Conservation (phyloP, 2,797 vertebrate species). For the Choloepus didactylus region DNA sequence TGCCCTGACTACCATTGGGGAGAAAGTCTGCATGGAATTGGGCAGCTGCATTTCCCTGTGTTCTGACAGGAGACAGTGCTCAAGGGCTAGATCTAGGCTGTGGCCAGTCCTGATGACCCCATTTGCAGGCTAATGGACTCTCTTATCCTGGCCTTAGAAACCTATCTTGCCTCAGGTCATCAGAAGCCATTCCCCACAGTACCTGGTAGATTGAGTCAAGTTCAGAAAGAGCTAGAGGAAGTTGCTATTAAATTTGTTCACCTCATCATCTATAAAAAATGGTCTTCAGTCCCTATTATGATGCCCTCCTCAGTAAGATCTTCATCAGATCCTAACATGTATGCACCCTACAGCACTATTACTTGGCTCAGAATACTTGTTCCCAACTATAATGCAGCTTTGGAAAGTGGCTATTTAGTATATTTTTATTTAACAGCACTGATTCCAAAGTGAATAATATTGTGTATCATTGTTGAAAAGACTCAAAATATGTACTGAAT, state of each 20-base stretch:
- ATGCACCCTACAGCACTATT: neutral
- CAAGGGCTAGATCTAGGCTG: conserved; percentile 94
- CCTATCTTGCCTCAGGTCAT: conserved; percentile 91
- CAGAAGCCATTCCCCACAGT: conserved; percentile 90
- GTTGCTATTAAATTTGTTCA: conserved; percentile 92
- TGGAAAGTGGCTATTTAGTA: conserved; percentile 83
- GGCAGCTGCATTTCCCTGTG: conserved; percentile 91
- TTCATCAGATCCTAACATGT: conserved; percentile 75
- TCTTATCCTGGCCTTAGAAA: conserved; percentile 93
- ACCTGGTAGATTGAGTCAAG: conserved; percentile 94
- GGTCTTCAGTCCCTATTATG: conserved; percentile 97
- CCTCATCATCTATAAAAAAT: conserved; percentile 98
- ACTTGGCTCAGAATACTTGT: conserved; percentile 42
- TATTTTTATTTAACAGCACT: conserved; percentile 69
- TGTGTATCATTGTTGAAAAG: conserved; percentile 26
- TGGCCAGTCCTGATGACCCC: conserved; percentile 90
- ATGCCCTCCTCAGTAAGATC: conserved; percentile 92
- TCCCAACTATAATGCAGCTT: conserved; percentile 75
- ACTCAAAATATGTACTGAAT: conserved; percentile 60
- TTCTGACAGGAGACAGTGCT: conserved; percentile 89
- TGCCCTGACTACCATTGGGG: conserved; percentile 91
- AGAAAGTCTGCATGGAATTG: conserved; percentile 95
- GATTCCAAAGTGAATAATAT: conserved; percentile 55
- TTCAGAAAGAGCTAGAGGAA: conserved; percentile 95
- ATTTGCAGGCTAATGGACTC: conserved; percentile 95